Percentiles rank a stretch among this genome's conserved stretches.
phyloP scores from a whole-genome alignment of 2,113 vertebrate species.

The Sander lucioperca region DNA sequence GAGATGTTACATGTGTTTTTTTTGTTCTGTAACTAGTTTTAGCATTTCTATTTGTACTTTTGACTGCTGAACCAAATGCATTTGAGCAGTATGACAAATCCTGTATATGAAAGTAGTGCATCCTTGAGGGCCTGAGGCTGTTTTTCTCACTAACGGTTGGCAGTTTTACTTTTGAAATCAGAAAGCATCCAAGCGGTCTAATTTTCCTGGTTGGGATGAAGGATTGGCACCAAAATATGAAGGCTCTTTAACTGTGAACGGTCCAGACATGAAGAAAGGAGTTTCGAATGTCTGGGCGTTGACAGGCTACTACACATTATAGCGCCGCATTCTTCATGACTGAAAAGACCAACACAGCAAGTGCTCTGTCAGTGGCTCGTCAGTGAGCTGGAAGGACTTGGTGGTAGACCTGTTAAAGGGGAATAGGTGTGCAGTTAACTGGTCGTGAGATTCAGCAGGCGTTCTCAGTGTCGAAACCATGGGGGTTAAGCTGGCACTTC shows the following conservation, averaged over 20 bases:
- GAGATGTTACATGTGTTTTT: conserved; percentile 69
- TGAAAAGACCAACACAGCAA: conserved; percentile 34
- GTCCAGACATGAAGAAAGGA: conserved; percentile 44
- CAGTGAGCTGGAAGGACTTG: conserved; percentile 48
- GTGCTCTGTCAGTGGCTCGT: conserved; percentile 28
- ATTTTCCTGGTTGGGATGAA: conserved; percentile 57
- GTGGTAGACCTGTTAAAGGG: conserved; percentile 57
- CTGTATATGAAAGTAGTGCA: conserved; percentile 53
- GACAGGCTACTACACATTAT: conserved; percentile 31
- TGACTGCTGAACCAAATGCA: conserved; percentile 79
- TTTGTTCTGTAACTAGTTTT: conserved; percentile 72
- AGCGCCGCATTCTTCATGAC: conserved; percentile 44
- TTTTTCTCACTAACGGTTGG: conserved; percentile 58
- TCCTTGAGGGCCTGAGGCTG: conserved; percentile 34
- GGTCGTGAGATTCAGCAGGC: conserved; percentile 61
- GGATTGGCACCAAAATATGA: conserved; percentile 74
- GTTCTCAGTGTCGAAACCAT: conserved; percentile 60
- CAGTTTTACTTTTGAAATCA: conserved; percentile 55
- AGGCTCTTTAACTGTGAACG: conserved; percentile 68
- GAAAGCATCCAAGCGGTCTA: conserved; percentile 47
- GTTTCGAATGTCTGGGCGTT: conserved; percentile 33
- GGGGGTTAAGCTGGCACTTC: conserved; percentile 75
- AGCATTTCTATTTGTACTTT: conserved; percentile 72
- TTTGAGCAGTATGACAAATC: conserved; percentile 75
- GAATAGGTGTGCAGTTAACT: conserved; percentile 49